These are phyloP conservation scores for Rhabdophis nuchalis DNA, from an alignment of 2,797 vertebrate species.

Conservation along the genomic window DNA sequence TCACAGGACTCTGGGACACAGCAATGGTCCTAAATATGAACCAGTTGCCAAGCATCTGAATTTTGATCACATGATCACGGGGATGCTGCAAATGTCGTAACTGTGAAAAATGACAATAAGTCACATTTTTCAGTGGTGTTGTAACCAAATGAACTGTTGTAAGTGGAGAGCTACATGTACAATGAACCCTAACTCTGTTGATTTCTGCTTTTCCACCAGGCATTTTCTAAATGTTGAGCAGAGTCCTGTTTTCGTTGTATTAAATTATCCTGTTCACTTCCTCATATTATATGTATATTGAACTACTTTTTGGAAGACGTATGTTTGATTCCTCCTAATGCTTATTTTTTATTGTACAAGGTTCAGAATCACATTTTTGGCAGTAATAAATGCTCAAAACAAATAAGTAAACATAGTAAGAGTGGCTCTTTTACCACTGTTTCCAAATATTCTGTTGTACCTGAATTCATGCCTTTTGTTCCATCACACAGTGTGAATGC, in stretches of 20 bases:
- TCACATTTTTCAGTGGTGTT: background rate
- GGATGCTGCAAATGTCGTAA: background rate
- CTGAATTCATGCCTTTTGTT: constrained; percentile 1
- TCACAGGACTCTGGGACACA: background rate
- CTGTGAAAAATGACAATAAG: background rate
- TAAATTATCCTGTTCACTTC: background rate
- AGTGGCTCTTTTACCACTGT: background rate
- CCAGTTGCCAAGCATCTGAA: background rate
- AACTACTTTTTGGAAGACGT: background rate
- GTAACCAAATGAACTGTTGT: background rate
- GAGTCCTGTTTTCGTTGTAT: background rate
- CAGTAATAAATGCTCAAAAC: background rate
- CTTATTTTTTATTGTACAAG: background rate
- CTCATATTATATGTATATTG: background rate
- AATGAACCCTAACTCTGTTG: background rate
- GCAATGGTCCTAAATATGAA: background rate
- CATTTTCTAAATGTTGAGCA: background rate
- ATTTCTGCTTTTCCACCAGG: background rate
- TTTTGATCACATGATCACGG: background rate
- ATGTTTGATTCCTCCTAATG: background rate
- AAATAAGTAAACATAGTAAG: background rate
- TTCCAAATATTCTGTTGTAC: background rate
- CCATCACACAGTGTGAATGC: background rate
- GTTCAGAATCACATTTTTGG: background rate
- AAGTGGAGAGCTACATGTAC: background rate